Percentiles rank a stretch among this genome's conserved stretches.
Conservation (phyloP, 2,113 vertebrate species). For the Dicerorhinus sumatrensis region DNA sequence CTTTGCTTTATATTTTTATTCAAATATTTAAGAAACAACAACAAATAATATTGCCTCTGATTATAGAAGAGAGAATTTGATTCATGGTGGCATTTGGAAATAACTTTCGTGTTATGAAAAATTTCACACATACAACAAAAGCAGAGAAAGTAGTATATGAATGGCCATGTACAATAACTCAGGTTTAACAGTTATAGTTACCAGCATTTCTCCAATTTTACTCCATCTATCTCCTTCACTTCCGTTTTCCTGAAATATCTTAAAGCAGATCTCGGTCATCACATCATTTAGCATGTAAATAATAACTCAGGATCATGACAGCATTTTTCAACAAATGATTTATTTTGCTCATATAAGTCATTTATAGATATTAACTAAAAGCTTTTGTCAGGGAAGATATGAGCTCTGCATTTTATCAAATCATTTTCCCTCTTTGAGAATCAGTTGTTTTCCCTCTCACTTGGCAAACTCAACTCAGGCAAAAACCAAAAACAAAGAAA, state of each 20-base stretch:
- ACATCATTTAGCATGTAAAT: not conserved
- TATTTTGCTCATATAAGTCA: not conserved
- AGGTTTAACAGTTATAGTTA: not conserved
- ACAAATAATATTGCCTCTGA: not conserved
- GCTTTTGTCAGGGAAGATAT: not conserved
- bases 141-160: not conserved
- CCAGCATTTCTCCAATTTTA: not conserved
- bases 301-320: not conserved
- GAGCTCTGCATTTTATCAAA: not conserved
- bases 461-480: not conserved
- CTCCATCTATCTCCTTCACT: not conserved
- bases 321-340: not conserved
- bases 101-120: not conserved
- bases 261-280: not conserved
- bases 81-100: not conserved
- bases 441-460: not conserved
- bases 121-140: not conserved
- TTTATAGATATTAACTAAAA: not conserved
- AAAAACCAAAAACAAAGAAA: not conserved
- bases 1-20: not conserved
- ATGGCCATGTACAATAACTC: accelerated
- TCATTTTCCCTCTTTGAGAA: not conserved
- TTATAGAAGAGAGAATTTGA: not conserved
- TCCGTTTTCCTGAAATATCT: not conserved
- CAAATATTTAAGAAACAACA: not conserved